Evolutionary conservation across 1,140 invertebrate genomes (phyloP).

Genomic region (Diorhabda sublineata): DNA sequence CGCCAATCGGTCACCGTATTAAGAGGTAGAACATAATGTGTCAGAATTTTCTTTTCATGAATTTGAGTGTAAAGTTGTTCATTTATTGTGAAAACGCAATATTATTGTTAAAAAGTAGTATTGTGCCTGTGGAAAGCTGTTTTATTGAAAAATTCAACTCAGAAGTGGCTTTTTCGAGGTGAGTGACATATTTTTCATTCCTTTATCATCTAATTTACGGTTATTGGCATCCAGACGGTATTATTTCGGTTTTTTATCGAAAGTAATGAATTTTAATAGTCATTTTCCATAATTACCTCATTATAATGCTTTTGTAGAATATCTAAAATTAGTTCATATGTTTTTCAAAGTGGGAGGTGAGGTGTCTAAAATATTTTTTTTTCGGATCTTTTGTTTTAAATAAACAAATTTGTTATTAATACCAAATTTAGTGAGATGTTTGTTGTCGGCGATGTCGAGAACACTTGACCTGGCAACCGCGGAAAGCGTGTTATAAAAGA

Average conservation of each 20-base stretch:
- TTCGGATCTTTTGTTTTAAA: slow-evolving; percentile 1
- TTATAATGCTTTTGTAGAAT: slow-evolving; percentile 11
- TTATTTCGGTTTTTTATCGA: too few relatives aligned
- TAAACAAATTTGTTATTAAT: slow-evolving; percentile 27
- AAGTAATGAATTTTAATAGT: too few relatives aligned
- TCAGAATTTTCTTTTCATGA: slow-evolving; percentile 45
- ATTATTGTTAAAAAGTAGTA: slow-evolving; percentile 24
- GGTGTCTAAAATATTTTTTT: slow-evolving; percentile 17
- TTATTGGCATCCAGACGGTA: not conserved
- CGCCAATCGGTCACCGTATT: slow-evolving; percentile 45
- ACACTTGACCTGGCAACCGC: slow-evolving; percentile 46
- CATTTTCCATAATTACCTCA: not conserved
- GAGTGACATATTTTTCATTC: slow-evolving; percentile 43
- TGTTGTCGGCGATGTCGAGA: slow-evolving; percentile 46
- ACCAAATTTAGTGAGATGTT: slow-evolving; percentile 41
- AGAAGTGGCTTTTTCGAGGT: slow-evolving; percentile 42
- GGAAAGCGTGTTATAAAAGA: slow-evolving; percentile 43
- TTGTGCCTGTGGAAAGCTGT: slow-evolving; percentile 30
- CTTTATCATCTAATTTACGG: not conserved
- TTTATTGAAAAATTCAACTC: slow-evolving; percentile 26
- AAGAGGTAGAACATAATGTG: slow-evolving; percentile 46
- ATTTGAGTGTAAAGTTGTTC: slow-evolving; percentile 40
- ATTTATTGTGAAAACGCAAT: slow-evolving; percentile 36
- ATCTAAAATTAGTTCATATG: slow-evolving; percentile 41
- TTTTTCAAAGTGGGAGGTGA: slow-evolving; percentile 38